Evolutionary conservation across 2,113 vertebrate species (phyloP).

Genomic region (Chionomys nivalis): DNA sequence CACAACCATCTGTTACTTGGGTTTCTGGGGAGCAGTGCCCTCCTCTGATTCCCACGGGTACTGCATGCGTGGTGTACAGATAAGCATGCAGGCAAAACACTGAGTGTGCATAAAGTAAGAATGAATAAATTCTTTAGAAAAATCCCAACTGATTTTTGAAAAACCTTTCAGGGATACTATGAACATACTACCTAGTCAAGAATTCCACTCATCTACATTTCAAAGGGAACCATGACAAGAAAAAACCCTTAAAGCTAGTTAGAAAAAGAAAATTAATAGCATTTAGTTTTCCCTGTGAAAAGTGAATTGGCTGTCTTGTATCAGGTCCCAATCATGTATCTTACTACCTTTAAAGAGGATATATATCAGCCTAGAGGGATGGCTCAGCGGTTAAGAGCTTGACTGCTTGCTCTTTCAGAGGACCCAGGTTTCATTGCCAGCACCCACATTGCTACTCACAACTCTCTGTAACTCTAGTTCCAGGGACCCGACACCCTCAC

Average conservation of each 20-base stretch:
- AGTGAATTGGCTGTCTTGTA: conserved; percentile 32
- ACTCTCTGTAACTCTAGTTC: too few species aligned
- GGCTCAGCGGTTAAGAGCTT: background rate
- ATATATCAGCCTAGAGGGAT: background rate
- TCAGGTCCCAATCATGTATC: conserved; percentile 7
- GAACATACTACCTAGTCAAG: conserved; percentile 40
- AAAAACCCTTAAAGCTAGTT: conserved; percentile 38
- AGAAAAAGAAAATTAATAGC: conserved; percentile 48
- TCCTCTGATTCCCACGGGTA: background rate
- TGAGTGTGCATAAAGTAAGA: background rate
- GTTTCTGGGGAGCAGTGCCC: background rate
- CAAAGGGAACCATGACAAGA: conserved; percentile 46
- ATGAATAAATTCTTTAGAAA: background rate
- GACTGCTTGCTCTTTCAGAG: background rate
- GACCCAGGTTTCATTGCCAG: background rate
- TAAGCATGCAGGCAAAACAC: background rate
- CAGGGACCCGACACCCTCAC: too few species aligned
- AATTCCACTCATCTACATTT: conserved; percentile 44
- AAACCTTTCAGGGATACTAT: conserved; percentile 17
- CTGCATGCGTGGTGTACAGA: background rate
- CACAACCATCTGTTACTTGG: background rate
- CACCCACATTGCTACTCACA: background rate
- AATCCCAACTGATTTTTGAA: background rate
- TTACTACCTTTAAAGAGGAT: conserved; percentile 38
- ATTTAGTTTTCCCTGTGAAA: conserved; percentile 52